Percentiles rank a stretch among this genome's conserved stretches.
Conservation (phyloP, 2,888 invertebrate species). For the Dolichomitus sp. region DNA sequence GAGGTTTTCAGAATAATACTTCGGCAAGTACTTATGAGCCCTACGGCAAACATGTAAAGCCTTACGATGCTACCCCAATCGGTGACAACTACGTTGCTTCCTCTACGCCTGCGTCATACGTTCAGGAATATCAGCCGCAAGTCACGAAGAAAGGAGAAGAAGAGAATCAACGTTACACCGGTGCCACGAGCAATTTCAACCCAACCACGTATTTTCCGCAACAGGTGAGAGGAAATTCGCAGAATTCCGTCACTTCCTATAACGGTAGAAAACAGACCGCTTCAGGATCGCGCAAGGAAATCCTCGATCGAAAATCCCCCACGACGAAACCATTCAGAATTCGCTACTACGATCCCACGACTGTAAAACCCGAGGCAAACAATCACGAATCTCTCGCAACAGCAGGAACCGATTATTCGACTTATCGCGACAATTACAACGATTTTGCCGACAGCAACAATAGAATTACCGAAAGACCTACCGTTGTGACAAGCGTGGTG, state of each 20-base stretch:
- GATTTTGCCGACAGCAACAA: constrained; percentile 51
- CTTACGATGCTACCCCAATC: constrained; percentile 85
- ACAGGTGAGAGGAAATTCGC: constrained; percentile 29
- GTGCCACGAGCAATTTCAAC: constrained; percentile 2
- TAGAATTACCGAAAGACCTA: constrained; percentile 66
- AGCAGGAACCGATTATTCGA: constrained; percentile 77
- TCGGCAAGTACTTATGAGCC: constrained; percentile 82
- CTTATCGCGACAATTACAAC: constrained; percentile 75
- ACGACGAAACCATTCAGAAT: constrained; percentile 78
- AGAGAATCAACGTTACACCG: constrained; percentile 36
- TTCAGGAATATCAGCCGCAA: constrained; percentile 62
- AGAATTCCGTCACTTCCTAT: constrained; percentile 43
- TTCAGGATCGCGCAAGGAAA: constrained; percentile 24
- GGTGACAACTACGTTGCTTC: constrained; percentile 81
- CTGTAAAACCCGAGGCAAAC: constrained; percentile 48
- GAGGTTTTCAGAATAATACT: constrained; percentile 86
- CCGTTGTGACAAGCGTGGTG: constrained; percentile 25
- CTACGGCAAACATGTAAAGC: constrained; percentile 87
- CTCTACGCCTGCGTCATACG: constrained; percentile 81
- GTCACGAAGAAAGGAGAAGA: not conserved
- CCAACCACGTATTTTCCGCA: constrained; percentile 5
- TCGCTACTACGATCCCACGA: constrained; percentile 78
- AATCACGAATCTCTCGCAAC: constrained; percentile 76
- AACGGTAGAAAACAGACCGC: constrained; percentile 39
- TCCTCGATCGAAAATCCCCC: constrained; percentile 53